phyloP scores from a whole-genome alignment of 2,797 vertebrate genomes.

The Tenualosa ilisha region DNA sequence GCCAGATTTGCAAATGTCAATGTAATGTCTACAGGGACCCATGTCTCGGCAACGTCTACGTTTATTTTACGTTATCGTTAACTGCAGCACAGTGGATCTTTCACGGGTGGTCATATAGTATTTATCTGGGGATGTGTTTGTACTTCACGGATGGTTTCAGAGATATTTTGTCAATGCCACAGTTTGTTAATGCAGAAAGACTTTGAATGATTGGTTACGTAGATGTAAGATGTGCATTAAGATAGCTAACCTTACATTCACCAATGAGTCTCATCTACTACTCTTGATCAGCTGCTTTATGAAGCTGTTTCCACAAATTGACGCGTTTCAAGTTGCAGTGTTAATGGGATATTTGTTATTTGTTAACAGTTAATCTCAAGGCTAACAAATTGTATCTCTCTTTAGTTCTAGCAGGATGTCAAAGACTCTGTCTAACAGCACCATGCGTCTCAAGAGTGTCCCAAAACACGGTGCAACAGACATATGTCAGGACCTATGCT shows the following conservation, averaged over 20 bases:
- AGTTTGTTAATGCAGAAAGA: too few species aligned
- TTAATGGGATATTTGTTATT: too few species aligned
- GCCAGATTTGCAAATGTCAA: not conserved
- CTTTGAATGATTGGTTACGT: too few species aligned
- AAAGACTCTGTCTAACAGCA: constrained; percentile 56
- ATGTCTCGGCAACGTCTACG: not conserved
- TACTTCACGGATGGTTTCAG: too few species aligned
- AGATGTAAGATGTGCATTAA: too few species aligned
- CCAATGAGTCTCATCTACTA: too few species aligned
- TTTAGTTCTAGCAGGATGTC: constrained; percentile 68
- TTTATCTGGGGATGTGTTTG: not conserved
- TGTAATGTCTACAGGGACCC: not conserved
- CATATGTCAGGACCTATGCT: constrained; percentile 63
- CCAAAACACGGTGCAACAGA: constrained; percentile 24
- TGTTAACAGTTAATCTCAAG: not conserved
- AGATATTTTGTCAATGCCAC: too few species aligned
- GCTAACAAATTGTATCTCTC: not conserved
- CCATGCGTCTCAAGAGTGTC: constrained; percentile 29
- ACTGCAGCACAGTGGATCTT: not conserved
- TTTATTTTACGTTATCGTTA: not conserved
- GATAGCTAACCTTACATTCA: too few species aligned
- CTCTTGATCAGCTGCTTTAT: too few species aligned
- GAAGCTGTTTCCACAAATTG: too few species aligned
- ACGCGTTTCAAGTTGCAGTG: too few species aligned
- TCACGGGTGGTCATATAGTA: not conserved